phyloP scores from a whole-genome alignment of 2,888 invertebrate species.

The Pecten maximus region DNA sequence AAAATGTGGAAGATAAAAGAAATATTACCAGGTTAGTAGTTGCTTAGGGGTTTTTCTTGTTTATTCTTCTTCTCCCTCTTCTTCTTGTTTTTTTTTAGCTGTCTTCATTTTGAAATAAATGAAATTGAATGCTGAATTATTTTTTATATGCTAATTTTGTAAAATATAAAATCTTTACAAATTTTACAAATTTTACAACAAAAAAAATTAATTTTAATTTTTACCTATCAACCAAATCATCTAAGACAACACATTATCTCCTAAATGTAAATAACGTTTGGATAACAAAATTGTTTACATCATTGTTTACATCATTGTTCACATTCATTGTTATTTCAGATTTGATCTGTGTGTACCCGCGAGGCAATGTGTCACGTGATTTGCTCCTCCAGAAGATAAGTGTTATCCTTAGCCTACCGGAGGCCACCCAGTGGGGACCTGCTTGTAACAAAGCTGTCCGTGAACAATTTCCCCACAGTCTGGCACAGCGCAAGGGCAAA shows the following conservation, averaged over 20 bases:
- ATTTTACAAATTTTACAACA: too few relatives aligned
- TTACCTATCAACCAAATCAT: background rate
- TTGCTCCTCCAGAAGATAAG: conserved; percentile 70
- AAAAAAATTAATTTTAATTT: too few relatives aligned
- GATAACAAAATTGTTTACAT: background rate
- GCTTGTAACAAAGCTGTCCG: conserved; percentile 76
- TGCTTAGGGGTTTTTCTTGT: background rate
- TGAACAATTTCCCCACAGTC: conserved; percentile 71
- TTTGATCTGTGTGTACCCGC: conserved; percentile 56
- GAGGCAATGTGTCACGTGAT: conserved; percentile 72
- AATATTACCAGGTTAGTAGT: conserved; percentile 65
- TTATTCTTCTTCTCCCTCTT: background rate
- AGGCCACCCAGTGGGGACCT: conserved; percentile 72
- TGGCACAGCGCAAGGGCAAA: conserved; percentile 77
- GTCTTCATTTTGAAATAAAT: background rate
- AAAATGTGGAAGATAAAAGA: conserved; percentile 71
- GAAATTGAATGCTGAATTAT: background rate
- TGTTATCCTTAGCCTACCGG: conserved; percentile 59
- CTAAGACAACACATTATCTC: too few relatives aligned
- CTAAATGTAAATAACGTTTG: too few relatives aligned
- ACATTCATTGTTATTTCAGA: conserved; percentile 54
- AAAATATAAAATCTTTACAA: background rate
- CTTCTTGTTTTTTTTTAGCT: background rate
- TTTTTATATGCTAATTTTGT: background rate
- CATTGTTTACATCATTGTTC: background rate